These are phyloP conservation scores for Drosophila sproati DNA, from an alignment of 1,140 invertebrate genomes.

Conservation along the genomic window DNA sequence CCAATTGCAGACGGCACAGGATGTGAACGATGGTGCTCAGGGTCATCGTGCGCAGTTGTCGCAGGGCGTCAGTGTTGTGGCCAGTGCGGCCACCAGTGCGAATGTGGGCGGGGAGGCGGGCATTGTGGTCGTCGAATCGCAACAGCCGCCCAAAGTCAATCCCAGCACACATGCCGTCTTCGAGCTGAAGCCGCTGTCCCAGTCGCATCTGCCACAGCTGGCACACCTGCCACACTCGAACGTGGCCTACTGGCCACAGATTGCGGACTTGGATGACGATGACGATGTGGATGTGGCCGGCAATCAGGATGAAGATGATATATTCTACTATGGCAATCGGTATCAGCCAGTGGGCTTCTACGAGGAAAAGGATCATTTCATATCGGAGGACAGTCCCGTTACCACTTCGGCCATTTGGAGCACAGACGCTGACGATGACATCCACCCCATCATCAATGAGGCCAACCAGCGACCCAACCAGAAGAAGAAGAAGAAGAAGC, in stretches of 20 bases:
- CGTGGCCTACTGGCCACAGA: constrained; percentile 15
- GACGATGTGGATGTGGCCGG: constrained; percentile 25
- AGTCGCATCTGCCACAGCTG: neutral
- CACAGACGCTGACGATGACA: constrained; percentile 55
- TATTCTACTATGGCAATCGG: constrained; percentile 43
- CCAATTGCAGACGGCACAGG: no score
- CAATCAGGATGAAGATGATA: constrained; percentile 12
- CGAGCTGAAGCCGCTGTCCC: constrained; percentile 67
- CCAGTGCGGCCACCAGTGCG: constrained; percentile 59
- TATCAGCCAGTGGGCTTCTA: constrained; percentile 41
- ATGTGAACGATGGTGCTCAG: neutral
- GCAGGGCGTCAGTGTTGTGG: constrained; percentile 64
- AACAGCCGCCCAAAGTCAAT: constrained; percentile 76
- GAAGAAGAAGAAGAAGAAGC: constrained; percentile 28
- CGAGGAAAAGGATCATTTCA: constrained; percentile 50
- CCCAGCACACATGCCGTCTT: constrained; percentile 78
- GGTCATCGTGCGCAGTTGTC: constrained; percentile 20
- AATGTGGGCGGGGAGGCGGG: constrained; percentile 68
- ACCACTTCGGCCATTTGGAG: constrained; percentile 63
- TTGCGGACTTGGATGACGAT: constrained; percentile 41
- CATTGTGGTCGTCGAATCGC: constrained; percentile 71
- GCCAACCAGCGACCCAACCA: constrained; percentile 42
- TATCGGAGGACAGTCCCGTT: constrained; percentile 41
- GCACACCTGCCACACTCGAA: neutral
- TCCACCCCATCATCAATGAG: constrained; percentile 46